phyloP scores from a whole-genome alignment of 2,113 vertebrate genomes.

The Pyrgilauda ruficollis region DNA sequence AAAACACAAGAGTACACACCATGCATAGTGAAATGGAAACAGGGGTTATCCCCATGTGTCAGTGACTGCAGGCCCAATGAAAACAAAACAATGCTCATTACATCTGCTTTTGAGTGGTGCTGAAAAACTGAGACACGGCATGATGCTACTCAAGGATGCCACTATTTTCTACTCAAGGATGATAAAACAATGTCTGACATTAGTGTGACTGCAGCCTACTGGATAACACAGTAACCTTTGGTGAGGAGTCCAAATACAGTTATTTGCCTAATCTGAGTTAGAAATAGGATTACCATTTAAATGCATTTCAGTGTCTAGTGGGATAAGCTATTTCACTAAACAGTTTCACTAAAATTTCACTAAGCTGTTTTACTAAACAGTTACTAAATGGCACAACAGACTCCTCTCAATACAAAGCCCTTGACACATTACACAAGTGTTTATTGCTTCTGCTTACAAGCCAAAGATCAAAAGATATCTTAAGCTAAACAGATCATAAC shows the following conservation, averaged over 20 bases:
- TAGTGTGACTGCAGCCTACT: not conserved
- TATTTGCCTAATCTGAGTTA: not conserved
- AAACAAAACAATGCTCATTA: not conserved
- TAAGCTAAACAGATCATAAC: not conserved
- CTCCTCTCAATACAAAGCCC: not conserved
- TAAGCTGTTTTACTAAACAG: not conserved
- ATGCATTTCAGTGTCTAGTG: not conserved
- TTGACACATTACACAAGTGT: not conserved
- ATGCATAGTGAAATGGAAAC: accelerated
- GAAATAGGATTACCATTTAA: not conserved
- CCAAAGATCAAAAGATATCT: not conserved
- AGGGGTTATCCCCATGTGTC: not conserved
- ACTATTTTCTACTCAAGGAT: not conserved
- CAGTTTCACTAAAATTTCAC: no score
- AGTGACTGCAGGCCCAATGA: not conserved
- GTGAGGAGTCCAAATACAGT: not conserved
- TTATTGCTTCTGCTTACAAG: not conserved
- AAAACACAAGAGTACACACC: not conserved
- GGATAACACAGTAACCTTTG: not conserved
- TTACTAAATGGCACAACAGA: not conserved
- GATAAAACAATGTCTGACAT: not conserved
- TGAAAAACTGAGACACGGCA: not conserved
- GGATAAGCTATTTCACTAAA: not conserved
- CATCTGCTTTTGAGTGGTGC: not conserved
- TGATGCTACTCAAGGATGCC: not conserved